Percentiles rank a stretch among this genome's conserved stretches.
Evolutionary conservation across 2,797 vertebrate species (phyloP).

Genomic region (Pelodytes ibericus): DNA sequence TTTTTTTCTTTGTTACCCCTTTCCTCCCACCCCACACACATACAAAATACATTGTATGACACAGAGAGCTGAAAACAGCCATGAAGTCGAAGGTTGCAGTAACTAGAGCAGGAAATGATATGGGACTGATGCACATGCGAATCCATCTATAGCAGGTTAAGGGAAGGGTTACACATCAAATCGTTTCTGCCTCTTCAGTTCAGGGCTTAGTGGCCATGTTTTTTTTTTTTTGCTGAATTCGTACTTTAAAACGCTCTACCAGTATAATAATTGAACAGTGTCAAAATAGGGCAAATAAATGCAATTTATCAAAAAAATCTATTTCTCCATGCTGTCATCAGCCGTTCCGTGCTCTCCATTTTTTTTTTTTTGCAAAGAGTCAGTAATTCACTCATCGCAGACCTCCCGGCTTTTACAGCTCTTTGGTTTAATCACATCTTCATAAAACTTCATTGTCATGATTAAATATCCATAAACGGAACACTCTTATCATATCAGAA

Average conservation of each 20-base stretch:
- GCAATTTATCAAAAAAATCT: constrained; percentile 27
- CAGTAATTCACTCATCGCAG: constrained; percentile 42
- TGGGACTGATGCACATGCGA: constrained; percentile 9
- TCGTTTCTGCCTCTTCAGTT: neutral
- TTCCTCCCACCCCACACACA: no score
- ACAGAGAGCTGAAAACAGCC: neutral
- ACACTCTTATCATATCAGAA: constrained; percentile 31
- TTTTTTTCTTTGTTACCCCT: no score
- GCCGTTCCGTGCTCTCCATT: neutral
- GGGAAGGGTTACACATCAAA: constrained; percentile 28
- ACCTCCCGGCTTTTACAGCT: constrained; percentile 44
- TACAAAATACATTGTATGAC: no score
- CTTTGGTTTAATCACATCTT: constrained; percentile 51
- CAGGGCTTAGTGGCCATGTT: neutral
- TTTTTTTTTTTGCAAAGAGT: constrained; percentile 19
- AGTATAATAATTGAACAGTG: constrained; percentile 28
- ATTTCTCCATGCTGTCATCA: constrained; percentile 3
- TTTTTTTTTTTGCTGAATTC: constrained; percentile 21
- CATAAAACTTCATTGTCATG: constrained; percentile 57
- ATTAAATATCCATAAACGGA: constrained; percentile 53
- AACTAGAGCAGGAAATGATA: constrained; percentile 48
- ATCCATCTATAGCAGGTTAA: constrained; percentile 17
- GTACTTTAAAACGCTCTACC: constrained; percentile 4
- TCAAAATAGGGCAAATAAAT: constrained; percentile 21
- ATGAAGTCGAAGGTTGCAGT: constrained; percentile 42